Percentiles rank a stretch among this genome's conserved stretches.
phyloP scores from a whole-genome alignment of 2,797 vertebrate genomes.

The Hozukius guyotensis region DNA sequence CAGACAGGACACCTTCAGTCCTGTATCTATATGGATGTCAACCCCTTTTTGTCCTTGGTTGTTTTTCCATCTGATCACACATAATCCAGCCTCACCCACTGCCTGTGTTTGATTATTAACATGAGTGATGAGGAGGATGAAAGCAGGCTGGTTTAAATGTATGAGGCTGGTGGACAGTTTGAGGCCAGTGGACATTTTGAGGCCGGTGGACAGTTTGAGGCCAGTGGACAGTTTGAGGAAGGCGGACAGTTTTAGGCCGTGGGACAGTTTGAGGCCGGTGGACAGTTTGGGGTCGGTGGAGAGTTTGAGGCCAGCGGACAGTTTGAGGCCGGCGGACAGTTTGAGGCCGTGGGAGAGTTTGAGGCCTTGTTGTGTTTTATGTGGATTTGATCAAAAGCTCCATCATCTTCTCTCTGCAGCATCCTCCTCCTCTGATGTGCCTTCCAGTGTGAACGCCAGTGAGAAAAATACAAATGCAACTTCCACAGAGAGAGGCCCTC shows the following conservation, averaged over 20 bases:
- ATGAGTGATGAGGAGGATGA: slow-evolving; percentile 20
- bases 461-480: slow-evolving; percentile 6
- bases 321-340: too few relatives aligned
- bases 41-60: neutral
- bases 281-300: accelerated
- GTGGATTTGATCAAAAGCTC: slow-evolving; percentile 38
- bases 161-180: neutral
- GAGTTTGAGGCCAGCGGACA: too few relatives aligned
- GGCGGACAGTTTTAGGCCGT: accelerated
- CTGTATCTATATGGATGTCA: neutral
- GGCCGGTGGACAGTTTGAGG: accelerated
- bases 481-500: slow-evolving; percentile 23
- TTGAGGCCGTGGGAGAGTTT: too few relatives aligned
- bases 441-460: slow-evolving; percentile 25
- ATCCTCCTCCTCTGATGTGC: slow-evolving; percentile 41
- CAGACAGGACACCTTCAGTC: neutral
- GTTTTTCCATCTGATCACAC: slow-evolving; percentile 4
- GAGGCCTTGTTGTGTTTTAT: slow-evolving; percentile 5
- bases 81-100: neutral
- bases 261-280: accelerated
- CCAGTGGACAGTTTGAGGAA: accelerated
- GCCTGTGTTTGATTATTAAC: slow-evolving; percentile 7
- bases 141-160: slow-evolving; percentile 7
- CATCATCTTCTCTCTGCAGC: slow-evolving; percentile 47
- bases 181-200: accelerated